Base-by-base conservation (phyloP, 2,113 vertebrate genomes). In the Dinomys branickii region DNA sequence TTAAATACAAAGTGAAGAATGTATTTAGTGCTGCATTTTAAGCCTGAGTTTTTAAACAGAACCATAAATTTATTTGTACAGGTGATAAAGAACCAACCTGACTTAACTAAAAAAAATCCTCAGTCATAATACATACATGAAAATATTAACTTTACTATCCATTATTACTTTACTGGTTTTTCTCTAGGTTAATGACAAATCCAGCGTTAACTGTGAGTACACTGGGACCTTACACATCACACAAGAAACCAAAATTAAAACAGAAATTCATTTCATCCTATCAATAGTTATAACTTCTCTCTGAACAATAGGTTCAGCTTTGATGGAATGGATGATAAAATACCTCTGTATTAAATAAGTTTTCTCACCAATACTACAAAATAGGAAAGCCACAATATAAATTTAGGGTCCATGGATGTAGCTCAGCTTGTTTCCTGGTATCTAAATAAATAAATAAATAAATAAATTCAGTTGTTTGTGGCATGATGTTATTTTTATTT, bases 401-500 rank as follows among this genome's bases (percentile, higher is more conserved):
- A 28, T 24, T 61, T 6, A 28, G 7, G 3, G 59, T 7, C 2
- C 22, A 26, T 1, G 24, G 59, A 24, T 61, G 7, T 61, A 24
- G 26, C 22, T 26, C 59, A 61, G 22, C 26, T 61, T 28, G 24
- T 26, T 24, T 61, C 59, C 26, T 9, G 26, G 58, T 61, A 61
- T 61, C 7, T 28, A 63, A 63, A 63, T 28, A 3, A 63, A 30
- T 63, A 28, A 83, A 16, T 16, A 0, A 91, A 94, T 94, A 38
- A 77, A 88, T 63, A 58, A 92, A 91, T 61, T n/a, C 52, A 75
- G 16, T 56, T 92, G n/a, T 58, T 93, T 94, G 4, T 52, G 10
- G 9, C n/a, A 1, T 54, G 13, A 4, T 61, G 5, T 0, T 94
- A 5, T 63, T 81, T 96, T 63, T 90, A 69, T 67, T 44, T 95